A percentile compares a stretch with the other conserved stretches of the same genome.
These are phyloP conservation scores for Eidolon dupreanum DNA, from an alignment of 2,797 vertebrate genomes.

Conservation along the genomic window DNA sequence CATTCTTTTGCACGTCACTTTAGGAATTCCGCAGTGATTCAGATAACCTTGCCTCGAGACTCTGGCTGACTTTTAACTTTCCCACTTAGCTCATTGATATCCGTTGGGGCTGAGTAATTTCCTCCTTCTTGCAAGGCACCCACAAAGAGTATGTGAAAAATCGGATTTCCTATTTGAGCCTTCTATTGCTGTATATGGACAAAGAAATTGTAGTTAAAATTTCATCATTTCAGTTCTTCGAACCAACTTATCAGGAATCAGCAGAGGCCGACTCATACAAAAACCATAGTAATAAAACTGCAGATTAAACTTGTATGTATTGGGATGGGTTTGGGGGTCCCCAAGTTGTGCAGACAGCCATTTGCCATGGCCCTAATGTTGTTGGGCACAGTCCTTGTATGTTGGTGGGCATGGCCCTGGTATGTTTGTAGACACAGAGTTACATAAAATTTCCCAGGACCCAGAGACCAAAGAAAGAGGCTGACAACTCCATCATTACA, in stretches of 20 bases:
- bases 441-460: too few relatives aligned
- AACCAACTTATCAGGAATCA: background rate
- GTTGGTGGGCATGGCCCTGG: background rate
- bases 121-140: background rate
- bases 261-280: background rate
- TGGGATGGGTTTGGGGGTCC: background rate
- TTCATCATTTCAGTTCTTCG: background rate
- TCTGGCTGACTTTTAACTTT: rapidly evolving
- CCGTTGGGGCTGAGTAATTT: background rate
- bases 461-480: too few relatives aligned
- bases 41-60: too few relatives aligned
- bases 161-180: background rate
- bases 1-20: background rate
- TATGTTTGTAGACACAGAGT: background rate
- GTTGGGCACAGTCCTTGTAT: background rate
- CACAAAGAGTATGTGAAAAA: background rate
- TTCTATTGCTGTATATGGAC: background rate
- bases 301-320: background rate
- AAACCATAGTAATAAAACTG: background rate
- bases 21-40: background rate
- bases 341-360: background rate
- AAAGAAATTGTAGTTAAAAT: background rate
- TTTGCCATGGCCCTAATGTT: background rate
- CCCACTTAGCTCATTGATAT: rapidly evolving
- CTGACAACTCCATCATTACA: too few relatives aligned